phyloP scores from a whole-genome alignment of 2,797 vertebrate species.

The Tadarida brasiliensis region DNA sequence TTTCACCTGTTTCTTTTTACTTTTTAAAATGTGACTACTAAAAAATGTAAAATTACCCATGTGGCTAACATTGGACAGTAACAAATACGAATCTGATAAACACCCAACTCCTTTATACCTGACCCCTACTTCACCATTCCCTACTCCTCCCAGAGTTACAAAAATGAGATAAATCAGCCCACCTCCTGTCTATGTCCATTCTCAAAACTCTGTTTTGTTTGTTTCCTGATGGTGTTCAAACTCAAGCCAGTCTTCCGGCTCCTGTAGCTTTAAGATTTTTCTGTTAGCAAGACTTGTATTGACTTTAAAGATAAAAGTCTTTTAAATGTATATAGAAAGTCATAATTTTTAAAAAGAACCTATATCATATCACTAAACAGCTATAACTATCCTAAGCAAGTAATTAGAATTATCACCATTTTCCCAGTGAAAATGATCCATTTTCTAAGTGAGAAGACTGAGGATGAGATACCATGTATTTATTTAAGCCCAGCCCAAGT shows the following conservation, averaged over 20 bases:
- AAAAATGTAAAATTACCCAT: background rate
- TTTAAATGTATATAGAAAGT: background rate
- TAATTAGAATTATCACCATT: constrained; percentile 15
- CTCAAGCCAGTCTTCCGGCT: background rate
- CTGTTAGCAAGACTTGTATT: background rate
- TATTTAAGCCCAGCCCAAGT: background rate
- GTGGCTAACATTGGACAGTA: background rate
- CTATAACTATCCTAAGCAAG: background rate
- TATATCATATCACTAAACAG: background rate
- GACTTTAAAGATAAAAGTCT: background rate
- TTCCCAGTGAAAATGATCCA: background rate
- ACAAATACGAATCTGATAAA: background rate
- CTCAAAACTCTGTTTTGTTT: background rate
- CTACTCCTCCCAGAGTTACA: background rate
- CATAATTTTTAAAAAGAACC: background rate
- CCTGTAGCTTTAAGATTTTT: constrained; percentile 30
- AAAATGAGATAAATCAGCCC: background rate
- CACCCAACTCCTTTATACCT: background rate
- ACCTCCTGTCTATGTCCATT: background rate
- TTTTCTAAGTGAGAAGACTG: background rate
- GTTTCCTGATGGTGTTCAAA: background rate
- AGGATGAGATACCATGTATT: background rate
- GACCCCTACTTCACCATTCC: background rate
- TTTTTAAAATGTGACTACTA: background rate
- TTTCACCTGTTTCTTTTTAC: background rate